Base-by-base conservation (phyloP, 1,140 invertebrate species). In the Pristionchus pacificus region DNA sequence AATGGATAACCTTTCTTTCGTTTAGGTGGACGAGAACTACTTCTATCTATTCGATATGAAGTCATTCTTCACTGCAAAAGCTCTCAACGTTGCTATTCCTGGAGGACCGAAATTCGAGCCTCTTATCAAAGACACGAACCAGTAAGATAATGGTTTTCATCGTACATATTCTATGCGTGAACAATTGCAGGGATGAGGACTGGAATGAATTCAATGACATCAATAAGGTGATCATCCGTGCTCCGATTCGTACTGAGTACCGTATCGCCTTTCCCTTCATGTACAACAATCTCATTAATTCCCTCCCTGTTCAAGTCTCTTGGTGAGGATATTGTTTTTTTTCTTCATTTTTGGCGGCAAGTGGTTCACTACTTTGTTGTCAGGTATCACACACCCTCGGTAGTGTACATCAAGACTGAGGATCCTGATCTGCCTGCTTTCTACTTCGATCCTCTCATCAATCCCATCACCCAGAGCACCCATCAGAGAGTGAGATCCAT, bases 151-250 rank as follows among this genome's bases (percentile, higher is more conserved):
- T 76, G 6, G 24, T 64, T 73, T 66, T 67, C 10, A 30, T 59
- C 15, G 14, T 59, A 75, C 58, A 72, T 28, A 76, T 10, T 66
- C n/a, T 27, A 79, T 2, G 10, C 15, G 13, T 74, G 72, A 71
- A 60, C 78, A 72, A 29, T 87, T 87, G 49, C 77, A 91, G 91
- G 15, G 97, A 99, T 87, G 97, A 99, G 88, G 97, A 99, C 86
- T 99, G 97, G 97, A 99, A 99, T 87, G 97, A 99, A 86, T 99
- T 99, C 81, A 99, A 99, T 87, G 97, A 99, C 83, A 99, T 99
- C 65, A 98, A 99, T 83, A 99, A 99, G 85, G 97, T 99, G 77
- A 99, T 99, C 69, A 98, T 99, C 80, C 87, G 97, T 31, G 95
- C 98, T 83, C 95, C 95, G 31, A 93, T 99, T 76, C 88, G 97